Evolutionary conservation across 2,888 invertebrate genomes (phyloP).

Genomic region (Dysmachus trigonus): DNA sequence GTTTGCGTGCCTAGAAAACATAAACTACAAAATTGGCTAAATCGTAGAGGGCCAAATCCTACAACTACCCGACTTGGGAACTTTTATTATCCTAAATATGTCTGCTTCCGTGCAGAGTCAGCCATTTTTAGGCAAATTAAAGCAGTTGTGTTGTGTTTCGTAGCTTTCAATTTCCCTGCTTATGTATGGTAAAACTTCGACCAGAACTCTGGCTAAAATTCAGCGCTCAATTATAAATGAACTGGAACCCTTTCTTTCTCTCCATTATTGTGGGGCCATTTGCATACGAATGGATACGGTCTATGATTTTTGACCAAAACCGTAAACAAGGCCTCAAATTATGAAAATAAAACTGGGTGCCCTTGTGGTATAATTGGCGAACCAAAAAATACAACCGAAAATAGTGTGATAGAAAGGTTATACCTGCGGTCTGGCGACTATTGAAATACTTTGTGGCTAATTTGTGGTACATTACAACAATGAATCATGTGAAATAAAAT

Average conservation of each 20-base stretch:
- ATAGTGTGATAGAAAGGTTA: neutral
- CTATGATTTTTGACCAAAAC: slow-evolving; percentile 19
- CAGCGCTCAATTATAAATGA: neutral
- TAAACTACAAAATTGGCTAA: neutral
- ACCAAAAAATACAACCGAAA: neutral
- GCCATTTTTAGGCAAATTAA: slow-evolving; percentile 1
- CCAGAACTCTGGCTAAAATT: neutral
- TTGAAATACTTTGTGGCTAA: neutral
- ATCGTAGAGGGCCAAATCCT: neutral
- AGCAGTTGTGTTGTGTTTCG: neutral
- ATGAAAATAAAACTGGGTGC: neutral
- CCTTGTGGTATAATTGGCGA: slow-evolving; percentile 6
- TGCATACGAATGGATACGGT: slow-evolving; percentile 16
- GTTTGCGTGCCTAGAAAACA: slow-evolving; percentile 1
- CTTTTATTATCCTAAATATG: slow-evolving; percentile 11
- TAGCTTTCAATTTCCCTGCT: neutral
- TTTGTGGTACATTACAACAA: neutral
- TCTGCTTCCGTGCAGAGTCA: neutral
- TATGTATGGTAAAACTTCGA: neutral
- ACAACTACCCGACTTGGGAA: neutral
- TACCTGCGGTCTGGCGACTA: neutral
- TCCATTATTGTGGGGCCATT: neutral
- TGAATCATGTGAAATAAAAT: neutral
- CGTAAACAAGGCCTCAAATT: slow-evolving; percentile 13
- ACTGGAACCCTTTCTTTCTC: slow-evolving; percentile 19